Evolutionary conservation across 2,113 vertebrate genomes (phyloP), one percentile per base, ranked within the genome.

Genomic region (Saimiri boliviensis): DNA sequence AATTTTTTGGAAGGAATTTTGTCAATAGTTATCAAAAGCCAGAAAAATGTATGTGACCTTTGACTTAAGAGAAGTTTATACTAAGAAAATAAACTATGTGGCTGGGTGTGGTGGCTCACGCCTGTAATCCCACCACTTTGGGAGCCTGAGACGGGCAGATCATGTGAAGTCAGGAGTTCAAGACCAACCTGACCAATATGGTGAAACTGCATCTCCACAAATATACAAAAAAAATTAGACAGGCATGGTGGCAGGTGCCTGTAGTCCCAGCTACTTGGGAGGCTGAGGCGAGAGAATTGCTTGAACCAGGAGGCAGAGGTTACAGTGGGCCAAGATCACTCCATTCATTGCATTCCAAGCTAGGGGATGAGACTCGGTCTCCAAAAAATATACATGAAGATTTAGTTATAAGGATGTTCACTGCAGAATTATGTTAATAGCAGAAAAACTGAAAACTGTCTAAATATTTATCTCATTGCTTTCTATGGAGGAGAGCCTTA

Each of bases 391-490:
- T 68, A 9, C n/a, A 37, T 63, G 8, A 73, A 91, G 58, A 87
- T 93, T 87, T 63, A 54, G n/a, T 77, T 83, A 40, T 60, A 60
- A 81, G 49, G 32, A 77, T 95, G n/a, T 42, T 87, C n/a, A 60
- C 20, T 54, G 52, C 14, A 80, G 54, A 68, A 52, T 63, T 80
- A 32, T 42, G 14, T 93, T 91, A 84, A 66, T 8, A 89, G 37
- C 21, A 83, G 63, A 82, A 83, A 76, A 76, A 70, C 23, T 70
- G 19, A 88, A 95, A 84, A 37, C 58, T 10, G 47, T 80, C 66
- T 35, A 74, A 95, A 45, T 86, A 87, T 93, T 32, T 77, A 60
- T 35, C 79, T 92, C 84, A 88, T 40, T 94, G 32, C n/a, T 88
- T 92, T 79, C 68, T 56, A 9, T 47, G 12, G 63, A 52, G 19